Base-by-base conservation (phyloP, 2,797 vertebrate genomes). In the Anableps anableps region DNA sequence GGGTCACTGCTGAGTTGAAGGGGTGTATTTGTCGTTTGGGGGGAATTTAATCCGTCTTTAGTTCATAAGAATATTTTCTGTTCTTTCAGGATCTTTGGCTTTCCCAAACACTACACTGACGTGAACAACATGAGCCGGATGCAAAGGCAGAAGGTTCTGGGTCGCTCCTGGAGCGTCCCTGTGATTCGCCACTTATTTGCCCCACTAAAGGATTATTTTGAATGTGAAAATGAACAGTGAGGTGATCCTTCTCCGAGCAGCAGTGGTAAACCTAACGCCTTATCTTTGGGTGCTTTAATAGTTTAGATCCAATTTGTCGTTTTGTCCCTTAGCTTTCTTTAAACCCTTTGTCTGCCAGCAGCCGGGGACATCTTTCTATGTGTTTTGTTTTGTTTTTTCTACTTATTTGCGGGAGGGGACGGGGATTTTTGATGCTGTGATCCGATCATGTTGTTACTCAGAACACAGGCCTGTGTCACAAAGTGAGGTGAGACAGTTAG, bases 161-260 rank as follows among this genome's bases (percentile, higher is more conserved):
- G 97, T 10, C 93, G 95, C 2, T 98, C 98, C 0, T 99, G 99
- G 99, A 99, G 97, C 0, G 96, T 99, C 78, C 98, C 98, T 0
- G 97, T 99, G 31, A 98, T 99, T 80, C 96, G 96, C 48, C 98
- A 99, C 94, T 96, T 99, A 77, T 97, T 99, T 34, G 96, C 98
- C 16, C 98, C 98, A 0, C 95, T 99, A 77, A 99, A 98, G 94
- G 98, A 99, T 94, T 99, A 99, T 86, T 99, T 97, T 88, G 95
- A 96, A 89, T 99, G 98, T 86, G 96, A 97, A 93, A 96, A 96
- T 71, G 70, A 2, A 70, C 81, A 38, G 81, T 80, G 80, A 89
- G 41, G 9, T 9, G 50, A 79, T 38, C 45, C 64, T 21, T 53
- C 5, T 8, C 4, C 41, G 75, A 78, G 79, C 81, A 75, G 51